These are phyloP conservation scores for Cerastoderma edule DNA, from an alignment of 2,888 invertebrate genomes.

Conservation along the genomic window DNA sequence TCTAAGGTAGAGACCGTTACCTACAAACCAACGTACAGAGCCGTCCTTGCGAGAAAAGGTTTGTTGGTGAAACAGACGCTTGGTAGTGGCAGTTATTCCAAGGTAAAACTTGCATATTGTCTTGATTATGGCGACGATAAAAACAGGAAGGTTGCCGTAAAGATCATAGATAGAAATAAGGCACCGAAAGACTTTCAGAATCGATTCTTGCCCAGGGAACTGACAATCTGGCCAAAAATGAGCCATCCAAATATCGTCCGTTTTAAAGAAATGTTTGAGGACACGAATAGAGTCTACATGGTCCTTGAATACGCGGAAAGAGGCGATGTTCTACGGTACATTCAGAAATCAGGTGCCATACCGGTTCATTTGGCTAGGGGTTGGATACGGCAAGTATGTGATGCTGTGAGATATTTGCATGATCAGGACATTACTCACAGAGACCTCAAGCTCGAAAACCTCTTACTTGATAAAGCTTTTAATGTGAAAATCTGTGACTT, in stretches of 20 bases:
- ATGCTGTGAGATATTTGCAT: slow-evolving; percentile 84
- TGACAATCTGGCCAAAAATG: slow-evolving; percentile 90
- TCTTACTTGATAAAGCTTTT: slow-evolving; percentile 83
- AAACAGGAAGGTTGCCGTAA: slow-evolving; percentile 82
- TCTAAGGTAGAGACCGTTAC: slow-evolving; percentile 66
- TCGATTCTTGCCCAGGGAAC: slow-evolving; percentile 92
- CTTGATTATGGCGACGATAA: slow-evolving; percentile 60
- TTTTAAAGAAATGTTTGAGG: slow-evolving; percentile 91
- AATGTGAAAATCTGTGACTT: slow-evolving; percentile 85
- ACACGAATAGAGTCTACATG: slow-evolving; percentile 85
- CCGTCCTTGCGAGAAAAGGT: slow-evolving; percentile 79
- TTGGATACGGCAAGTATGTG: slow-evolving; percentile 82
- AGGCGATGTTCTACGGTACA: slow-evolving; percentile 84
- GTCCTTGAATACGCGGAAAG: slow-evolving; percentile 83
- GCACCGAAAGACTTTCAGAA: slow-evolving; percentile 91
- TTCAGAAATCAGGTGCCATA: slow-evolving; percentile 83
- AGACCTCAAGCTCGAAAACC: slow-evolving; percentile 85
- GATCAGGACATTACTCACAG: slow-evolving; percentile 84
- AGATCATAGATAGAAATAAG: slow-evolving; percentile 91
- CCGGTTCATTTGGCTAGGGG: slow-evolving; percentile 78
- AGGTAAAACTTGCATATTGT: slow-evolving; percentile 89
- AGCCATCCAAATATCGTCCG: slow-evolving; percentile 92
- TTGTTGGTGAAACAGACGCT: slow-evolving; percentile 79
- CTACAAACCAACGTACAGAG: slow-evolving; percentile 80
- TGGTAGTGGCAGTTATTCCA: slow-evolving; percentile 83